Evolutionary conservation across 2,797 vertebrate species (phyloP), one percentile per base, ranked within the genome.

Genomic region (Diplodus sargus): DNA sequence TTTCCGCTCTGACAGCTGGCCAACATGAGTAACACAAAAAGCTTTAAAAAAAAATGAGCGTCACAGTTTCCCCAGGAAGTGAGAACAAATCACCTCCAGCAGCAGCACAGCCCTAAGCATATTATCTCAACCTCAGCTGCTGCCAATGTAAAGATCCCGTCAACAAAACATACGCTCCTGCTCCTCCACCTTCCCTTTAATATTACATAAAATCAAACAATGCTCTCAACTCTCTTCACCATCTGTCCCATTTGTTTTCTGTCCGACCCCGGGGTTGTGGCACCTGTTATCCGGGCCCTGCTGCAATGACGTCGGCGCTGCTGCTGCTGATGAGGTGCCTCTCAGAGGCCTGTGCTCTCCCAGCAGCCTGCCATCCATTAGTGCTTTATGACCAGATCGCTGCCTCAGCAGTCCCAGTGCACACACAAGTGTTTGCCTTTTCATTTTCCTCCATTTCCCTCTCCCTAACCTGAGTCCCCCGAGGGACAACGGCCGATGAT

Each of bases 291-390:
- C 54, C 58, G 54, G 81, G 64, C 43, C 13, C 3, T 76, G 76
- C 78, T 87, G 84, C 84, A 68, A 82, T 81, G 61, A 77, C 25
- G 11, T 45, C 0, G 43, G 23, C 42, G 70, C 72, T 56, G 72
- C 63, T 63, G 80, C 60, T 73, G 84, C 60, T 87, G 82, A 87
- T 79, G 87, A 84, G 85, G 60, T 74, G 82, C 73, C 82, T 85
- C 79, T 83, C 39, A 45, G 79, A 85, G 79, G 56, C 73, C 75
- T n/a, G 57, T 78, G 83, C 80, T 79, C 78, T 85, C 79, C 84
- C 84, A 77, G 82, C 76, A 84, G 79, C 81, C 56, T 71, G 83
- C 49, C 78, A 76, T 84, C 89, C 87, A 91, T 89, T 89, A 87
- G 79, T 69, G 76, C 78, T 82, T 91, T 83, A 82, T 87, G 82